Percentiles rank a stretch among this genome's conserved stretches.
Conservation (phyloP, 2,797 vertebrate species). For the Kryptolebias ocellatus region DNA sequence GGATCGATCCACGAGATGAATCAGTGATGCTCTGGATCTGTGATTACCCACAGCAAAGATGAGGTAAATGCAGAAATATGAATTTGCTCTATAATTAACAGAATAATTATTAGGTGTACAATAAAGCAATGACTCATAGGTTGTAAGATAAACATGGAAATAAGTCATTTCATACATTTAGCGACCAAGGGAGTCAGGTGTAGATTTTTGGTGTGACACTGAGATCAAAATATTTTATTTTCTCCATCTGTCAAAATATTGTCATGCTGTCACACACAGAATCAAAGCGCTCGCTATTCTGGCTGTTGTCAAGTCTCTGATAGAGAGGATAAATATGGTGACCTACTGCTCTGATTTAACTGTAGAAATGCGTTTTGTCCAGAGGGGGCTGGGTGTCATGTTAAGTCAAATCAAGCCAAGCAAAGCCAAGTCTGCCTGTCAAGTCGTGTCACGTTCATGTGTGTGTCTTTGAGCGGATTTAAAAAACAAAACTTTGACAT, state of each 20-base stretch:
- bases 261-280: conserved; percentile 24
- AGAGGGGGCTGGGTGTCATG: conserved; percentile 49
- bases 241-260: conserved; percentile 28
- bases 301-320: conserved; percentile 25
- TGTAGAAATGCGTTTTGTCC: conserved; percentile 45
- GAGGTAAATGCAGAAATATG: conserved; percentile 1
- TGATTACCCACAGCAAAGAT: neutral
- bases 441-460: conserved; percentile 39
- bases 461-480: conserved; percentile 20
- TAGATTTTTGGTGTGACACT: neutral
- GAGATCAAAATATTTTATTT: conserved; percentile 35
- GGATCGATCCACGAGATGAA: conserved; percentile 95
- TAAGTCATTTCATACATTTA: conserved; percentile 3
- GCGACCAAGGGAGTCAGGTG: neutral
- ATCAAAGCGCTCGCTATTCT: conserved; percentile 14
- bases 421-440: conserved; percentile 40
- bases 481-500: conserved; percentile 19
- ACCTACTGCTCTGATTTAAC: conserved; percentile 48
- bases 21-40: conserved; percentile 99
- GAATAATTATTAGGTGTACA: conserved; percentile 2
- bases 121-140: neutral
- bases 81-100: neutral
- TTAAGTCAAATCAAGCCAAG: conserved; percentile 42
- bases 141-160: neutral
- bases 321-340: conserved; percentile 48